Evolutionary conservation across 1,140 invertebrate species (phyloP), one percentile per base, ranked within the genome.

Genomic region (Drosophila takahashii): DNA sequence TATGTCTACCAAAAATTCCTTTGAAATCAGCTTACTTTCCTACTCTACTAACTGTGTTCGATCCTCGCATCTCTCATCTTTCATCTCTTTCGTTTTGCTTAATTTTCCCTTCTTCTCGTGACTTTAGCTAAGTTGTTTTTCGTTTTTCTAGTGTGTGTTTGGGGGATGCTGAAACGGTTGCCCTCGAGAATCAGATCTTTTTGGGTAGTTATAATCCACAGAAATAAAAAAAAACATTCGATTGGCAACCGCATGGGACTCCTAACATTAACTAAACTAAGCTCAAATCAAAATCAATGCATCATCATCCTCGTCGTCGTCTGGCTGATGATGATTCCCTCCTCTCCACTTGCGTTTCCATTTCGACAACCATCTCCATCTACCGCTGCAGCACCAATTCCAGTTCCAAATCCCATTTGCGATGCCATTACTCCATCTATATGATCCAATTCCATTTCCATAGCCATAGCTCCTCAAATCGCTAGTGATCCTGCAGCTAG

Each of bases 211-310:
- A 27, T 27, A 26, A 6, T 22, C 22, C 6, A 47, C 47, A 48
- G n/a, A 10, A 10, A 16, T 16, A 16, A 48, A 48, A 48, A 48
- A 32, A 29, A 29, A 2, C 27, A 22, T 26, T n/a, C 15, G 15
- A 26, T 48, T 48, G 47, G 47, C 47, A 50, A 50, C 47, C 47
- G 47, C 16, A n/a, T 27, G n/a, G 47, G 8, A 50, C 27, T 16
- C 26, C 22, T 26, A 69, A 57, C 36, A 48, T 71, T 57, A 57
- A 60, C 70, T 73, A 73, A 73, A 70, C 34, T 42, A 60, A 36
- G 36, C 65, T 74, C 44, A 74, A 71, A 65, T 74, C 36, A 44
- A 75, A 59, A 75, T 56, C 51, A 52, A 75, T 52, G 54, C 67
- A 61, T 72, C 67, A 27, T 73, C 67, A 61, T 72, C 67, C 18